Base-by-base conservation (phyloP, 2,113 vertebrate species). In the Cisticola juncidis region DNA sequence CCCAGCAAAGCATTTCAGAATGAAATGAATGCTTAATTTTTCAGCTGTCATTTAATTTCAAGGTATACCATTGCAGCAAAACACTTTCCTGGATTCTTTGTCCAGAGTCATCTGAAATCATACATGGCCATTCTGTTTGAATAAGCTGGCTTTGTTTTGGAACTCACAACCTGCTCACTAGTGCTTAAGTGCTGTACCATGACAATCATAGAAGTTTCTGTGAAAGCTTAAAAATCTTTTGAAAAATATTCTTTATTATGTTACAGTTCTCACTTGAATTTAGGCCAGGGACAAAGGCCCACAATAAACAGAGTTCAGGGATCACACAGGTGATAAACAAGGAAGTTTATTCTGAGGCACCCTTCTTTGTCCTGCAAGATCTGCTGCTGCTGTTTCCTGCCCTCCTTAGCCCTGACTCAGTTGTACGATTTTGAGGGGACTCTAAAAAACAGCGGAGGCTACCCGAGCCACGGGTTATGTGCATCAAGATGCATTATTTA, bases 391-490 rank as follows among this genome's bases (percentile, higher is more conserved):
- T 18, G 40, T 60, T 73, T 61, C 16, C 35, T 90, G 42, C 29
- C 33, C 3, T 77, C 58, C 42, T 44, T 42, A 14, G 29, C 42
- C 44, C 48, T 21, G 9, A 25, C 40, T 68, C 26, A n/a, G 9
- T 56, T 51, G 4, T 0, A 8, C 0, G 5, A 38, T 26, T 60
- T 48, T 31, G 45, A 82, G 61, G 48, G 62, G 56, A 62, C 35
- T 36, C 33, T 40, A 17, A 48, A 60, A 76, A 86, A 61, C 62
- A 48, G 44, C 1, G 5, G 36, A 60, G 17, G 40, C 47, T 74
- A 44, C 33, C 24, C 0, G 0, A 28, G 31, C 26, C 5, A 1
- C 8, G 53, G 66, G 21, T 44, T 76, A 5, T 11, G 14, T 47
- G 33, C 35, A 18, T 62, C 72, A n/a, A 20, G 66, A 62, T 62